Conservation (phyloP, 2,888 invertebrate genomes). For the Digitonthophagus gazella region DNA sequence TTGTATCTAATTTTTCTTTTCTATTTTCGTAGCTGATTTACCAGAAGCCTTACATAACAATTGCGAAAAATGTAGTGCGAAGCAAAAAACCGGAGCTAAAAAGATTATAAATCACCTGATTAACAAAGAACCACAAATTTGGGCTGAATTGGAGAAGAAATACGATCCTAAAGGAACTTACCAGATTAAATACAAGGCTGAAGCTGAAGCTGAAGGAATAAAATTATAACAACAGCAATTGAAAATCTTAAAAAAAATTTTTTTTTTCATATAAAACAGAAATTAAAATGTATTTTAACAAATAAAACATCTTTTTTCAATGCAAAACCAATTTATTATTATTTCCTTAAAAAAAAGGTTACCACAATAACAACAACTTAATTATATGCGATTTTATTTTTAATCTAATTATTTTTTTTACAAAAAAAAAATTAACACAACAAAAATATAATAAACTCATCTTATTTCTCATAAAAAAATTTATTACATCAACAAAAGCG, state of each 20-base stretch:
- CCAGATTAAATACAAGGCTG: constrained; percentile 61
- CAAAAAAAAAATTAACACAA: not conserved
- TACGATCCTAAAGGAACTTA: constrained; percentile 67
- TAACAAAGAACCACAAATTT: constrained; percentile 61
- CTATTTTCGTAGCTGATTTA: constrained; percentile 55
- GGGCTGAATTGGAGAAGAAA: constrained; percentile 62
- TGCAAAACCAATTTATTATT: no score
- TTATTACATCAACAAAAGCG: not conserved
- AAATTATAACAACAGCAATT: constrained; percentile 22
- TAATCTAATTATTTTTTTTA: no score
- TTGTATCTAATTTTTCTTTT: not conserved
- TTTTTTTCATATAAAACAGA: not conserved
- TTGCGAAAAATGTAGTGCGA: constrained; percentile 67
- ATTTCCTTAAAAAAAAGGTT: no score
- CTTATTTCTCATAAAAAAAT: not conserved
- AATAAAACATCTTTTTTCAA: no score
- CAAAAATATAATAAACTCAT: not conserved
- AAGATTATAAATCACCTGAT: constrained; percentile 64
- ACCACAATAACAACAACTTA: no score
- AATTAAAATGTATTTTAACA: no score
- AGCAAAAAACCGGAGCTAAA: constrained; percentile 53
- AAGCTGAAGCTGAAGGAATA: constrained; percentile 57
- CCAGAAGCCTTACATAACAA: constrained; percentile 68
- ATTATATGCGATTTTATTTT: no score
- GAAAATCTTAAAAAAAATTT: not conserved